Conservation (phyloP, 2,113 vertebrate genomes). For the Rhinolophus ferrumequinum region DNA sequence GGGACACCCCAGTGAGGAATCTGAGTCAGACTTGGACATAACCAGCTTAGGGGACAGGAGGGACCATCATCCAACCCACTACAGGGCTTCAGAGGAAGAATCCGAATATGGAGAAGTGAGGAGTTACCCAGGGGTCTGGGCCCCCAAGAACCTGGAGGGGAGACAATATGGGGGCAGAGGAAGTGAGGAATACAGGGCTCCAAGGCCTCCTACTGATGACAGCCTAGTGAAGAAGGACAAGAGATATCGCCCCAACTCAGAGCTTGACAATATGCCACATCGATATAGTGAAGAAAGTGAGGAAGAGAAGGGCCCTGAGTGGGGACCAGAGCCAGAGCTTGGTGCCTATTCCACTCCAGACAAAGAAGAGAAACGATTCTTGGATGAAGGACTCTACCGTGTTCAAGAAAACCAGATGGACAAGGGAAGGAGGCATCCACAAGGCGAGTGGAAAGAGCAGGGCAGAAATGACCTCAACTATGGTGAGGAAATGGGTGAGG, state of each 20-base stretch:
- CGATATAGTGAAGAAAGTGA: conserved; percentile 2
- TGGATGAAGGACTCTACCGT: background rate
- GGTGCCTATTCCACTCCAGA: background rate
- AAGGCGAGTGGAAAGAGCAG: conserved; percentile 63
- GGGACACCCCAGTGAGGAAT: background rate
- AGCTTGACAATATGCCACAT: conserved; percentile 56
- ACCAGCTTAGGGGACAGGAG: conserved; percentile 67
- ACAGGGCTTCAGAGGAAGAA: conserved; percentile 70
- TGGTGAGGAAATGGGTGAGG: conserved; percentile 67
- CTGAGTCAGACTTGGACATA: background rate
- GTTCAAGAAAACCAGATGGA: conserved; percentile 58
- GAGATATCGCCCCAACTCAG: conserved; percentile 48
- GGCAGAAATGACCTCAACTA: conserved; percentile 65
- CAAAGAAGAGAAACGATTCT: conserved; percentile 68
- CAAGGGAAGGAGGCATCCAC: background rate
- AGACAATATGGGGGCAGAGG: conserved; percentile 60
- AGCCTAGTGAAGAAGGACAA: conserved; percentile 71
- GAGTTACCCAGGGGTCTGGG: background rate
- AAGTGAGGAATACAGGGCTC: conserved; percentile 69
- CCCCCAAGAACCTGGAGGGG: conserved; percentile 66
- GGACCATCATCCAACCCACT: conserved; percentile 62
- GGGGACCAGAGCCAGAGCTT: background rate
- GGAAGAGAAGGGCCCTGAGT: background rate
- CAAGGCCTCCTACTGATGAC: conserved; percentile 70
- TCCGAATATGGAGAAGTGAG: conserved; percentile 68